phyloP scores from a whole-genome alignment of 2,797 vertebrate species.

The Gallinago nigripennis region DNA sequence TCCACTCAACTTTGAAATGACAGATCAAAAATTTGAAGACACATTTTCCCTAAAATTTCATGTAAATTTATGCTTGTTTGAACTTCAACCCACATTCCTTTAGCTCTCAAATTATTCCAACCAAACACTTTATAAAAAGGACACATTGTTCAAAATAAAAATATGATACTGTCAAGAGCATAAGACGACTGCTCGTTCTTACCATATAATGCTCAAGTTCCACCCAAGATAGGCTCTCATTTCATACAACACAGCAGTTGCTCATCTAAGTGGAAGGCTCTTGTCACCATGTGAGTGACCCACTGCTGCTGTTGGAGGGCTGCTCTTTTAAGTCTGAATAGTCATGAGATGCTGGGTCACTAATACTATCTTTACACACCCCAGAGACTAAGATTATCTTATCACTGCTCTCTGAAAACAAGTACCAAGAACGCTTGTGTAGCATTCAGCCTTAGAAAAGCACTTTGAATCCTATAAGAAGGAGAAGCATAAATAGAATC shows the following conservation, averaged over 20 bases:
- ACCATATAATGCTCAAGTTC: neutral
- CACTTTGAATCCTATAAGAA: neutral
- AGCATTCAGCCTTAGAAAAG: neutral
- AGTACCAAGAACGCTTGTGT: neutral
- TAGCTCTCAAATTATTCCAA: constrained; percentile 40
- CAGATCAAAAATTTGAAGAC: neutral
- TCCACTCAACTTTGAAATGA: neutral
- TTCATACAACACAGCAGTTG: neutral
- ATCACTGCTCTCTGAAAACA: neutral
- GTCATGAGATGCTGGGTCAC: neutral
- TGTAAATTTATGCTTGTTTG: constrained; percentile 56
- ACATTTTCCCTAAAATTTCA: neutral
- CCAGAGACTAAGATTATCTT: neutral
- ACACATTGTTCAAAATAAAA: constrained; percentile 26
- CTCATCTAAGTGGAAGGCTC: neutral
- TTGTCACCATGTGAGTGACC: neutral
- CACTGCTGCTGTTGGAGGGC: neutral
- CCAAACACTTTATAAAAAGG: neutral
- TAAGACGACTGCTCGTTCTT: neutral
- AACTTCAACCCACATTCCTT: constrained; percentile 54
- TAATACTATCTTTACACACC: neutral
- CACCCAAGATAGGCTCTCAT: neutral
- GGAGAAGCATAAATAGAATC: neutral
- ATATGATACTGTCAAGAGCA: neutral
- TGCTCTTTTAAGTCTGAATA: neutral